phyloP scores from a whole-genome alignment of 2,888 invertebrate genomes.

The Tholera decimalis region DNA sequence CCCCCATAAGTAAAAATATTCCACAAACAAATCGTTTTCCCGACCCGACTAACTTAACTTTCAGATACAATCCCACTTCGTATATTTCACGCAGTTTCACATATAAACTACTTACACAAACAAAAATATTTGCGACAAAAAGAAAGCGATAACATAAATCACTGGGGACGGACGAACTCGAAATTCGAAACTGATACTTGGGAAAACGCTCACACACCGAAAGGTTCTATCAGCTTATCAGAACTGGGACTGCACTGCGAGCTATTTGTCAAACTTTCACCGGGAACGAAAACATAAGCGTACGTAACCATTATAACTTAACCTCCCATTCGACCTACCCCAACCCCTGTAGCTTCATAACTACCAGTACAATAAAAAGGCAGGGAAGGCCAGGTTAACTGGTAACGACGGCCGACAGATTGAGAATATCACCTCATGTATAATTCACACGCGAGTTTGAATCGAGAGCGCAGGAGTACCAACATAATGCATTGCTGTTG shows the following conservation, averaged over 20 bases:
- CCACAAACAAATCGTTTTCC: slow-evolving; percentile 31
- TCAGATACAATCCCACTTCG: slow-evolving; percentile 40
- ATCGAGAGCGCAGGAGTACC: slow-evolving; percentile 76
- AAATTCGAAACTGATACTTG: slow-evolving; percentile 76
- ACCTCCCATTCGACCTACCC: slow-evolving; percentile 45
- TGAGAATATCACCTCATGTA: slow-evolving; percentile 87
- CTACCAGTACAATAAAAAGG: slow-evolving; percentile 3
- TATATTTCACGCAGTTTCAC: slow-evolving; percentile 53
- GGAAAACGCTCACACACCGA: slow-evolving; percentile 74
- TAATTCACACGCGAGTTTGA: slow-evolving; percentile 85
- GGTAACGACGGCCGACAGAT: slow-evolving; percentile 80
- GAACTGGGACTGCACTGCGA: slow-evolving; percentile 79
- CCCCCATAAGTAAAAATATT: slow-evolving; percentile 27
- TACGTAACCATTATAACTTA: slow-evolving; percentile 66
- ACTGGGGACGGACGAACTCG: slow-evolving; percentile 70
- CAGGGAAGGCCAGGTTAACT: slow-evolving; percentile 68
- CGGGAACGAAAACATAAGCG: slow-evolving; percentile 80
- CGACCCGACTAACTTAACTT: slow-evolving; percentile 37
- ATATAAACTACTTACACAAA: slow-evolving; percentile 61
- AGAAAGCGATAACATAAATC: slow-evolving; percentile 75
- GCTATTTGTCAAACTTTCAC: slow-evolving; percentile 86
- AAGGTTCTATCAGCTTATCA: slow-evolving; percentile 83
- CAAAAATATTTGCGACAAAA: slow-evolving; percentile 70
- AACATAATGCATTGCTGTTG: slow-evolving; percentile 80
- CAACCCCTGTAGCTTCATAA: neutral